Conservation (phyloP, 2,113 vertebrate species). For the Greenwoodochromis staneri region DNA sequence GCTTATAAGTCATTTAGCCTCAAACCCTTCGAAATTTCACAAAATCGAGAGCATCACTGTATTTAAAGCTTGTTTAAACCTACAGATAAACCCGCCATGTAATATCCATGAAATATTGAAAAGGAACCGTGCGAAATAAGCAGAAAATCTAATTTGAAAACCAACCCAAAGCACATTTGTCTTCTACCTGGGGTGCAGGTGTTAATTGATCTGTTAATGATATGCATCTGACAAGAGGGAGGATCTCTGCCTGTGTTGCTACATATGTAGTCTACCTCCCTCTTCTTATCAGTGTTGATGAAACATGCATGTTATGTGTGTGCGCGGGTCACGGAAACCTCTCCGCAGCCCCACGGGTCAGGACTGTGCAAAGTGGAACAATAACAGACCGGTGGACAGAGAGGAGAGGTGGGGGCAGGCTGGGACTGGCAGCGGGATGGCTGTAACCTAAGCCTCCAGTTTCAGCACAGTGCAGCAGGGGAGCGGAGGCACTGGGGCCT, state of each 20-base stretch:
- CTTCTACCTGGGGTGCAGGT: slow-evolving; percentile 26
- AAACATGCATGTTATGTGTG: slow-evolving; percentile 68
- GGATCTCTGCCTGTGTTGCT: slow-evolving; percentile 56
- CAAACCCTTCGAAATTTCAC: background rate
- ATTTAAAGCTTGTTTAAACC: slow-evolving; percentile 21
- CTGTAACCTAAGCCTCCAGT: slow-evolving; percentile 82
- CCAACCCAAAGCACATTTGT: slow-evolving; percentile 30
- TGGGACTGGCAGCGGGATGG: slow-evolving; percentile 23
- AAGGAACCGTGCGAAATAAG: slow-evolving; percentile 48
- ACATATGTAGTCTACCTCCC: slow-evolving; percentile 65
- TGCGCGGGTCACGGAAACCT: slow-evolving; percentile 55
- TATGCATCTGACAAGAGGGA: slow-evolving; percentile 70
- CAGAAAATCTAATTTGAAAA: slow-evolving; percentile 65
- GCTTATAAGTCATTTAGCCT: background rate
- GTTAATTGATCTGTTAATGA: slow-evolving; percentile 78
- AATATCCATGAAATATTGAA: slow-evolving; percentile 45
- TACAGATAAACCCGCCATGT: slow-evolving; percentile 17
- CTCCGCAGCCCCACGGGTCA: slow-evolving; percentile 76
- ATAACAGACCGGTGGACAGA: slow-evolving; percentile 75
- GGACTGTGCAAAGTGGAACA: slow-evolving; percentile 83
- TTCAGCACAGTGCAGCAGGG: slow-evolving; percentile 78
- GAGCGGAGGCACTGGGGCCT: slow-evolving; percentile 68
- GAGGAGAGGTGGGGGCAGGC: slow-evolving; percentile 13
- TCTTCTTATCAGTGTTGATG: slow-evolving; percentile 79
- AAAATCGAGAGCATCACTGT: background rate